Base-by-base conservation (phyloP, 2,888 invertebrate genomes). In the Sinopyrophorus schimmeli region DNA sequence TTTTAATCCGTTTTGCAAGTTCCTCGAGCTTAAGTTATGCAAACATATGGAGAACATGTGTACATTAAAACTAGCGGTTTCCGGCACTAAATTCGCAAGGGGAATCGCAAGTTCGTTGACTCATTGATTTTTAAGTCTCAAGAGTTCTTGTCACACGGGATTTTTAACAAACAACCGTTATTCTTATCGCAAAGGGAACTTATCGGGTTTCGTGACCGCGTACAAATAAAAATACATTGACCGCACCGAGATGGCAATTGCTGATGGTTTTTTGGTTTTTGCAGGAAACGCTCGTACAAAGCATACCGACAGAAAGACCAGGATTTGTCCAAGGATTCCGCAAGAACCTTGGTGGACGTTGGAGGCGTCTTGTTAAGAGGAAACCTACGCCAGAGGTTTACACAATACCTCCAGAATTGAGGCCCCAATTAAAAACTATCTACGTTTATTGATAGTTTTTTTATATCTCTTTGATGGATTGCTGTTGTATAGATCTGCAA, bases 361-460 rank as follows among this genome's bases (percentile, higher is more conserved):
- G 89, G 84, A 86, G 87, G 74, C 84, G 89, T 68, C 79, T 90
- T 65, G 89, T 90, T 61, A 87, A 88, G 73, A 86, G 85, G 81
- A 90, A 90, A 78, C 84, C 88, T 58, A 83, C 84, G 69, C 84
- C 86, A 73, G 87, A 89, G 71, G 82, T 84, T 59, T 88, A 88
- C 77, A 84, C 86, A 74, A 89, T 91, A 78, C 90, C 90, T 64
- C 87, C 89, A 48, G 90, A 90, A 77, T 80, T 90, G 67, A 87
- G 88, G 74, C 89, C 89, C 63, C 90, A 91, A 77, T 81, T 91
- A 63, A 90, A 90, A 77, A 86, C 89, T 72, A 91, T 91, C 70
- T 91, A 90, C 75, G 90, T 91, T 72, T 91, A 90, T 77, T 90
- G 80, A 79, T 57, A 52, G 43, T 42, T 47, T n/a, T n/a, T n/a